phyloP scores from a whole-genome alignment of 2,888 invertebrate genomes.

The Heterodera filipjevi region DNA sequence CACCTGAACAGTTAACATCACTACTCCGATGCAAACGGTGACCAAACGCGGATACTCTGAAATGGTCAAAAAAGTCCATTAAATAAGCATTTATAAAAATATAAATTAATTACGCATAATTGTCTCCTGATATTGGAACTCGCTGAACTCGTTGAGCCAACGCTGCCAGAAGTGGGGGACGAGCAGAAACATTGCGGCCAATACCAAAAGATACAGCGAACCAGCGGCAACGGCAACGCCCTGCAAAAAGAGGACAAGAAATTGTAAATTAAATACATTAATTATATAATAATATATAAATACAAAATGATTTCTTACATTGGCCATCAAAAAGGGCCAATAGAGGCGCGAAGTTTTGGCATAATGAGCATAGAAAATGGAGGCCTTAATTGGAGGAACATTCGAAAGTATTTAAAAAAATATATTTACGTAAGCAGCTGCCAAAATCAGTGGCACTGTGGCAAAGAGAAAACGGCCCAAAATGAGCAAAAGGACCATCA shows the following conservation, averaged over 20 bases:
- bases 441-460: conserved; percentile 8
- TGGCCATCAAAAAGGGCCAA: conserved; percentile 32
- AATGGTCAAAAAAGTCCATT: neutral
- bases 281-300: neutral
- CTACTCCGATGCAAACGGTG: neutral
- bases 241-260: conserved; percentile 2
- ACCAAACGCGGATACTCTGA: conserved; percentile 25
- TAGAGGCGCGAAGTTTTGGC: conserved; percentile 23
- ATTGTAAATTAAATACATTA: neutral
- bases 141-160: conserved; percentile 26
- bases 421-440: conserved; percentile 15
- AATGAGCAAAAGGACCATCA: conserved; percentile 25
- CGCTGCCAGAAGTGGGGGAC: conserved; percentile 33
- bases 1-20: conserved; percentile 21
- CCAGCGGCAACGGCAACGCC: conserved; percentile 27
- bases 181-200: conserved; percentile 28
- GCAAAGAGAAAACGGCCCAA: conserved; percentile 22
- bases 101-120: conserved; percentile 12
- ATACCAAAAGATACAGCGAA: conserved; percentile 28
- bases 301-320: conserved; percentile 16
- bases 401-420: neutral
- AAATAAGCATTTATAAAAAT: neutral
- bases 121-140: conserved; percentile 30
- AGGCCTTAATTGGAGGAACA: neutral
- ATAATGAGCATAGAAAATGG: conserved; percentile 31